Evolutionary conservation across 2,113 vertebrate genomes (phyloP).

Genomic region (Nestor notabilis): DNA sequence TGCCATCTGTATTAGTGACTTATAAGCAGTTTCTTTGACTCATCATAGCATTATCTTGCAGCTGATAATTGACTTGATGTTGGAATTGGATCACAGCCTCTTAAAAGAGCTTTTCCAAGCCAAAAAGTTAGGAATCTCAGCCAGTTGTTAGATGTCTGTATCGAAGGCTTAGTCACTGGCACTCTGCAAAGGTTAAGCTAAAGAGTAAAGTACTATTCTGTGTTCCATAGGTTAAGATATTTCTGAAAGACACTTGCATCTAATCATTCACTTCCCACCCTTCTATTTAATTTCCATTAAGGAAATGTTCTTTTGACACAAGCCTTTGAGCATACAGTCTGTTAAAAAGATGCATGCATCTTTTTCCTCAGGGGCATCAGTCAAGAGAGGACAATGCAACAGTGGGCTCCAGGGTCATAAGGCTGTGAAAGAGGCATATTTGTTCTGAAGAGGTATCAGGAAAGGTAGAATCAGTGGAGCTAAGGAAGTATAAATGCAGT

Average conservation of each 20-base stretch:
- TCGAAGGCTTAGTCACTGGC: neutral
- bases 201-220: neutral
- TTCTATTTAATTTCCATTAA: neutral
- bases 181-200: neutral
- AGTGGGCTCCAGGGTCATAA: rapidly evolving
- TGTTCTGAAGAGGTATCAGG: neutral
- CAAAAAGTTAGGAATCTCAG: neutral
- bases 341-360: rapidly evolving
- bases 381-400: rapidly evolving
- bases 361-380: neutral
- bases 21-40: slow-evolving; percentile 21
- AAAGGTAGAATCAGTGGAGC: neutral
- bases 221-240: neutral
- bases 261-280: neutral
- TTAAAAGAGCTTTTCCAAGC: neutral
- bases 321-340: neutral
- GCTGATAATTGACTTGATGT: neutral
- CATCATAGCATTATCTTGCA: neutral
- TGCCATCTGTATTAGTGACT: neutral
- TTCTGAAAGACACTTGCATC: neutral
- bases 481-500: neutral
- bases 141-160: neutral
- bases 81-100: neutral
- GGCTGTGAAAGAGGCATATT: neutral
- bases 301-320: neutral